Percentiles rank a stretch among this genome's conserved stretches.
These are phyloP conservation scores for Chrysolina haemoptera DNA, from an alignment of 2,888 invertebrate genomes.

Conservation along the genomic window DNA sequence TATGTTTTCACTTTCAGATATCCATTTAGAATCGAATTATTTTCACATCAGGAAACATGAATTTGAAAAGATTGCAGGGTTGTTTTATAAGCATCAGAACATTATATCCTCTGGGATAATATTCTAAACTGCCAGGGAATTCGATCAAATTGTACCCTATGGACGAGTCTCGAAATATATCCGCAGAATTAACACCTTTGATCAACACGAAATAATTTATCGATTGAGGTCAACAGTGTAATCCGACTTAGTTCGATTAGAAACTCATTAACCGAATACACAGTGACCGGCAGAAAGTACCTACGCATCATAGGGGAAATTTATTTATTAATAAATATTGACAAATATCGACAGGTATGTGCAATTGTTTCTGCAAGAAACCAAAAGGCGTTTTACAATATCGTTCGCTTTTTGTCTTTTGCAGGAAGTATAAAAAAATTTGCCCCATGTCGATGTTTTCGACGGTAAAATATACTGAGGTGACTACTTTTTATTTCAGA, in stretches of 20 bases:
- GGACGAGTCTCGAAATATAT: conserved; percentile 56
- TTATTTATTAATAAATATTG: background rate
- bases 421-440: no score
- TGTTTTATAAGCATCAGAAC: conserved; percentile 50
- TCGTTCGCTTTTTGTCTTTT: no score
- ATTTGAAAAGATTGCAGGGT: conserved; percentile 52
- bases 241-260: conserved; percentile 6
- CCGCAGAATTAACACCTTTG: conserved; percentile 55
- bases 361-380: no score
- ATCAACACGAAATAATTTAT: conserved; percentile 51
- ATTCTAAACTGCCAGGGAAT: conserved; percentile 54
- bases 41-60: conserved; percentile 15
- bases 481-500: no score
- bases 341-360: no score
- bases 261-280: background rate
- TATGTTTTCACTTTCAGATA: background rate
- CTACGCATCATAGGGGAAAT: no score
- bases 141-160: conserved; percentile 56
- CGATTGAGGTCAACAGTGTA: conserved; percentile 13
- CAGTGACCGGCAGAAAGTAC: no score
- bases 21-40: background rate
- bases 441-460: no score
- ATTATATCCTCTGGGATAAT: conserved; percentile 56
- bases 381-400: no score
- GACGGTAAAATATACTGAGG: no score